phyloP scores from a whole-genome alignment of 2,888 invertebrate species.

The Synanthedon formicaeformis region DNA sequence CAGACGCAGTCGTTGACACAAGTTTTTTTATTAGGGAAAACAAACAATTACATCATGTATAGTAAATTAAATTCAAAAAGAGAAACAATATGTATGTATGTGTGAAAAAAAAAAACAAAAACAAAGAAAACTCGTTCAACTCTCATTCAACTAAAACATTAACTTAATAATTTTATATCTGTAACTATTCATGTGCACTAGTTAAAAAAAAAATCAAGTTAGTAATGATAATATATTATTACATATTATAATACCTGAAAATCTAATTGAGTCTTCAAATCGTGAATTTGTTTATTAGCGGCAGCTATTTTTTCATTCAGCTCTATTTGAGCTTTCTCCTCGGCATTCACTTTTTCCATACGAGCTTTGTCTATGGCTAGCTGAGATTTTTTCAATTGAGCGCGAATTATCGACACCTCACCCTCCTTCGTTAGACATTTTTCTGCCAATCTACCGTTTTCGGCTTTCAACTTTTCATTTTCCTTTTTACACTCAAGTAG shows the following conservation, averaged over 20 bases:
- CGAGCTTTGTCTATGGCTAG: constrained; percentile 50
- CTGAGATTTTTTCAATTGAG: constrained; percentile 62
- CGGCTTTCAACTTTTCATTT: constrained; percentile 49
- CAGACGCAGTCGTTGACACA: too few species aligned
- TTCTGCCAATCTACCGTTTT: constrained; percentile 54
- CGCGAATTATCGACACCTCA: constrained; percentile 67
- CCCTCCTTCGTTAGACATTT: constrained; percentile 70
- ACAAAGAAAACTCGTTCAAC: too few species aligned
- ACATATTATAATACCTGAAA: constrained; percentile 59
- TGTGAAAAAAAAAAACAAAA: too few species aligned
- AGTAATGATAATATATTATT: too few species aligned
- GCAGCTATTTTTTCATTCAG: constrained; percentile 57
- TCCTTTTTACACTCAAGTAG: constrained; percentile 48
- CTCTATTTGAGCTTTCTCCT: constrained; percentile 60
- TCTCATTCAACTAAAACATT: too few species aligned
- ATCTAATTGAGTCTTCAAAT: constrained; percentile 64
- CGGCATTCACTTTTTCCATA: constrained; percentile 49
- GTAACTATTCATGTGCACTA: too few species aligned
- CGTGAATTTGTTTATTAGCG: constrained; percentile 48
- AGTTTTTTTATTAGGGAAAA: too few species aligned
- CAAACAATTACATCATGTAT: too few species aligned
- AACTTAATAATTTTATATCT: too few species aligned
- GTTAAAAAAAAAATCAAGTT: too few species aligned
- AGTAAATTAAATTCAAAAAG: too few species aligned
- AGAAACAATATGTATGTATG: too few species aligned